Conservation (phyloP, 2,888 invertebrate species). For the Patella caerulea region DNA sequence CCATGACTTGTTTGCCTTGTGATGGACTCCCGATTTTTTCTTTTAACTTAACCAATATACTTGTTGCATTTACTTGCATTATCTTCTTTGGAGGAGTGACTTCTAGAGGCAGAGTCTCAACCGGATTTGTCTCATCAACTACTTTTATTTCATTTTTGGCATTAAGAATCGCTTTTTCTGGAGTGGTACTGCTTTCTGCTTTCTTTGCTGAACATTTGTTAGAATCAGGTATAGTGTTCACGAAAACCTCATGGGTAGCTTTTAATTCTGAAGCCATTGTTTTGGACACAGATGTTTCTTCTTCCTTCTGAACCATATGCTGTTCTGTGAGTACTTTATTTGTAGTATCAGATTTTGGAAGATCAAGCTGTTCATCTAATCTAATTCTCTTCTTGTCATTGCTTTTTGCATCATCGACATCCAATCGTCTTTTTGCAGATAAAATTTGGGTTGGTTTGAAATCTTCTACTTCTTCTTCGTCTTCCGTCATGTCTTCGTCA, state of each 20-base stretch:
- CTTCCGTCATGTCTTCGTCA: slow-evolving; percentile 66
- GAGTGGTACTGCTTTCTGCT: background rate
- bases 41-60: background rate
- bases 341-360: slow-evolving; percentile 41
- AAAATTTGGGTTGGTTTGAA: slow-evolving; percentile 8
- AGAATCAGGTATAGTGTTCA: background rate
- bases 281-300: slow-evolving; percentile 25
- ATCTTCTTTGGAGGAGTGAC: background rate
- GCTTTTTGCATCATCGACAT: background rate
- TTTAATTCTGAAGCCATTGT: slow-evolving; percentile 23
- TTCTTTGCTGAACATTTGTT: background rate
- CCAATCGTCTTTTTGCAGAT: background rate
- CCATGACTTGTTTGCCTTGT: background rate
- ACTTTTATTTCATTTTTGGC: background rate
- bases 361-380: slow-evolving; percentile 35
- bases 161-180: background rate
- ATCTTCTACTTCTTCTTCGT: slow-evolving; percentile 26
- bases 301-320: slow-evolving; percentile 13
- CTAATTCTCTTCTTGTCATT: slow-evolving; percentile 16
- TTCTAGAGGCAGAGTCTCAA: background rate
- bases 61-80: background rate
- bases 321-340: slow-evolving; percentile 39
- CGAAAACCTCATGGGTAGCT: slow-evolving; percentile 13
- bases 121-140: background rate
- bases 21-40: background rate